A percentile compares a stretch with the other conserved stretches of the same genome.
phyloP scores from a whole-genome alignment of 2,888 invertebrate genomes.

The Hemistola chrysoprasaria region DNA sequence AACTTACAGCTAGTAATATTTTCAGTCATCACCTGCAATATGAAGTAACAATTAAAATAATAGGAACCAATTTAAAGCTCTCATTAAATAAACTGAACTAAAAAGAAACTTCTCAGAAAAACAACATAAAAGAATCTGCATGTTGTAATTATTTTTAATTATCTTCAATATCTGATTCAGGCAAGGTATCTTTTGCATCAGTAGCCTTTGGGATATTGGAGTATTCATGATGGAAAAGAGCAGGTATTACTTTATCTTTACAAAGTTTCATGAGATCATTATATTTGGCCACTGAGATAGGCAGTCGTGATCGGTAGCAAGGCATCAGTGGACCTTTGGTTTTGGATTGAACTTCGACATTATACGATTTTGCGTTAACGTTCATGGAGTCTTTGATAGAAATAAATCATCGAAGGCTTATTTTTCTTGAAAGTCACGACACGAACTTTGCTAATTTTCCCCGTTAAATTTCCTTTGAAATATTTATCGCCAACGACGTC shows the following conservation, averaged over 20 bases:
- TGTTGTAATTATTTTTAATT: constrained; percentile 1
- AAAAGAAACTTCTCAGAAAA: too few relatives aligned
- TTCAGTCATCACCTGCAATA: constrained; percentile 3
- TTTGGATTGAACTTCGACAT: constrained; percentile 26
- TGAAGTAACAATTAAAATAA: constrained; percentile 2
- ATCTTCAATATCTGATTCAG: constrained; percentile 26
- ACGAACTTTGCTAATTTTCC: constrained; percentile 10
- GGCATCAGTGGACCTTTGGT: constrained; percentile 21
- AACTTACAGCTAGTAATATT: constrained; percentile 2
- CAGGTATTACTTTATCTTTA: constrained; percentile 24
- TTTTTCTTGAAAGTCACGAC: constrained; percentile 29
- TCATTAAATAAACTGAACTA: too few relatives aligned
- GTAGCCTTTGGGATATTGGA: constrained; percentile 13
- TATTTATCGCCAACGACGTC: constrained; percentile 4
- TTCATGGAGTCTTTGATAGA: constrained; percentile 25
- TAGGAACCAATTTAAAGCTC: constrained; percentile 1
- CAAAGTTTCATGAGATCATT: constrained; percentile 26
- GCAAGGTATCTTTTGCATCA: constrained; percentile 19
- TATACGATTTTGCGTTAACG: constrained; percentile 9
- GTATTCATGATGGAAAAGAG: constrained; percentile 20
- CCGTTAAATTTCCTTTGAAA: not conserved
- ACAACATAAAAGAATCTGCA: too few relatives aligned
- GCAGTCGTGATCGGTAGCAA: constrained; percentile 25
- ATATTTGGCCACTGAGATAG: constrained; percentile 24
- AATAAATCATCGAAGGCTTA: constrained; percentile 8